Conservation (phyloP, 2,797 vertebrate genomes). For the Peromyscus eremicus region DNA sequence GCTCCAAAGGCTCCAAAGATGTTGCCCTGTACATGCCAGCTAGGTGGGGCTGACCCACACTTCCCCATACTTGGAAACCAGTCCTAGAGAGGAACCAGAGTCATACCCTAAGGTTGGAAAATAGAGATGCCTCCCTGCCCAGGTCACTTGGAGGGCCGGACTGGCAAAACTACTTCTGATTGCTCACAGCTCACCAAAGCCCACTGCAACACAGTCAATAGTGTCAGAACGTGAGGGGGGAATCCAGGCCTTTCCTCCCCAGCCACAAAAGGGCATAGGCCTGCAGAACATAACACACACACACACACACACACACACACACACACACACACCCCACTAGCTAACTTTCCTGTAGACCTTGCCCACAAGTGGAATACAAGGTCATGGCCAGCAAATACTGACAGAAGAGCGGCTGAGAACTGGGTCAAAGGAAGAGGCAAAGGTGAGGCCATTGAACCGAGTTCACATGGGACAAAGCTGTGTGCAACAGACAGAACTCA, state of each 20-base stretch:
- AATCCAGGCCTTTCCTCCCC: neutral
- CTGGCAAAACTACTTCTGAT: neutral
- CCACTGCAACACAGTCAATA: neutral
- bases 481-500: neutral
- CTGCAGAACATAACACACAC: neutral
- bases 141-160: neutral
- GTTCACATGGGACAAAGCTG: neutral
- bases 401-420: neutral
- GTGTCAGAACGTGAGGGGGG: accelerated
- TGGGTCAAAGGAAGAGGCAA: neutral
- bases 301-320: neutral
- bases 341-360: neutral
- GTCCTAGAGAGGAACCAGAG: neutral
- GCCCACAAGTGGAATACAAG: neutral
- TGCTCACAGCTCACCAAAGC: neutral
- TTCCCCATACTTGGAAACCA: neutral
- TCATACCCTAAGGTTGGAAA: neutral
- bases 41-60: accelerated
- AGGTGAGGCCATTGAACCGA: neutral
- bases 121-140: no score
- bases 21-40: neutral
- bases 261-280: neutral
- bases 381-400: neutral
- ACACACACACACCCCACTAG: neutral
- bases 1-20: neutral